Conservation (phyloP, 2,113 vertebrate genomes). For the Bostrychus sinensis region DNA sequence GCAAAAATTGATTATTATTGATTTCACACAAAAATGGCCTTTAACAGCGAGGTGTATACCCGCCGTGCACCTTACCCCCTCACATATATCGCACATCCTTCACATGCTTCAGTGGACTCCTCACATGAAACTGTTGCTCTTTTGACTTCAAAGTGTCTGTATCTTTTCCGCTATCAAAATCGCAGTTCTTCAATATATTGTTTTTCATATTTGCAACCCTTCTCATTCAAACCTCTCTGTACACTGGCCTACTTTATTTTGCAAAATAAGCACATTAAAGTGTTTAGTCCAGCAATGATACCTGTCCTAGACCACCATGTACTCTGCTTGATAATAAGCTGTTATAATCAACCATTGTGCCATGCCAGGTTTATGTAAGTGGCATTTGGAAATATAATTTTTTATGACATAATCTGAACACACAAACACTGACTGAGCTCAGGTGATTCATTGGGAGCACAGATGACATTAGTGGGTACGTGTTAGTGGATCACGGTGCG, state of each 20-base stretch:
- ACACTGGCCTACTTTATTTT: neutral
- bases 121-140: slow-evolving; percentile 11
- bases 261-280: neutral
- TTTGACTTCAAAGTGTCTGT: neutral
- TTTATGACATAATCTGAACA: neutral
- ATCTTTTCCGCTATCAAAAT: neutral
- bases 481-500: slow-evolving; percentile 31
- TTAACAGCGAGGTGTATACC: slow-evolving; percentile 16
- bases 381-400: slow-evolving; percentile 3
- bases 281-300: neutral
- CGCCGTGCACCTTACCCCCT: slow-evolving; percentile 31
- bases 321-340: neutral
- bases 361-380: neutral
- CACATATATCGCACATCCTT: neutral
- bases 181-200: too few relatives aligned
- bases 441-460: slow-evolving; percentile 51
- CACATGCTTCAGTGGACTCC: neutral
- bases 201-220: too few relatives aligned
- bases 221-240: too few relatives aligned
- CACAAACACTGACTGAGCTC: slow-evolving; percentile 18
- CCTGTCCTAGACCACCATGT: neutral
- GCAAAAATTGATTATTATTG: slow-evolving; percentile 62
- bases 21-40: slow-evolving; percentile 32
- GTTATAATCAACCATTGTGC: neutral
- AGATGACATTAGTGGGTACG: slow-evolving; percentile 37